Percentiles rank a stretch among this genome's conserved stretches.
Conservation (phyloP, 2,888 invertebrate species). For the Phaonia tiefii region DNA sequence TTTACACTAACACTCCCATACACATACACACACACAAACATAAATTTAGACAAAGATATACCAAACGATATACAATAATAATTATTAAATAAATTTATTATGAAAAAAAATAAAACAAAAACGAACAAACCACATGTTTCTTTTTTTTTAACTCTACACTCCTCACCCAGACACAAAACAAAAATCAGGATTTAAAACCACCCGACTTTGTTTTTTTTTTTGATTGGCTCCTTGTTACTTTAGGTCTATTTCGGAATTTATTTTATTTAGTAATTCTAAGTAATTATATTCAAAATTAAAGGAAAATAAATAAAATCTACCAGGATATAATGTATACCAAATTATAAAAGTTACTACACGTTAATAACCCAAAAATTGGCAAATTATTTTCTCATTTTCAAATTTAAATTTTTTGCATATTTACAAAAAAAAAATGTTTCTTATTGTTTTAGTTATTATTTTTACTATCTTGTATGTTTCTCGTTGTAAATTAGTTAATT, state of each 20-base stretch:
- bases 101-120: constrained; percentile 21
- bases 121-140: constrained; percentile 32
- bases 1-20: constrained; percentile 43
- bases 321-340: constrained; percentile 79
- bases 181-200: constrained; percentile 30
- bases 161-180: constrained; percentile 26
- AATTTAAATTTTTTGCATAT: constrained; percentile 11
- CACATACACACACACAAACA: constrained; percentile 40
- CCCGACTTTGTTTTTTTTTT: constrained; percentile 48
- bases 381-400: constrained; percentile 29
- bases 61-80: constrained; percentile 67
- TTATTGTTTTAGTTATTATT: constrained; percentile 26
- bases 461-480: constrained; percentile 4
- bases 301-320: constrained; percentile 39
- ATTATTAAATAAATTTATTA: constrained; percentile 62
- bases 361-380: constrained; percentile 51
- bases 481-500: constrained; percentile 48
- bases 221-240: constrained; percentile 56
- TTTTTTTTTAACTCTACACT: constrained; percentile 59
- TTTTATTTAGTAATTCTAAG: constrained; percentile 39
- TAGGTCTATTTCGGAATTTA: constrained; percentile 71
- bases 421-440: not conserved
- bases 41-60: constrained; percentile 67
- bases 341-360: constrained; percentile 59
- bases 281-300: constrained; percentile 47